Conservation (phyloP, 2,888 invertebrate genomes). For the Macrophya alboannulata region DNA sequence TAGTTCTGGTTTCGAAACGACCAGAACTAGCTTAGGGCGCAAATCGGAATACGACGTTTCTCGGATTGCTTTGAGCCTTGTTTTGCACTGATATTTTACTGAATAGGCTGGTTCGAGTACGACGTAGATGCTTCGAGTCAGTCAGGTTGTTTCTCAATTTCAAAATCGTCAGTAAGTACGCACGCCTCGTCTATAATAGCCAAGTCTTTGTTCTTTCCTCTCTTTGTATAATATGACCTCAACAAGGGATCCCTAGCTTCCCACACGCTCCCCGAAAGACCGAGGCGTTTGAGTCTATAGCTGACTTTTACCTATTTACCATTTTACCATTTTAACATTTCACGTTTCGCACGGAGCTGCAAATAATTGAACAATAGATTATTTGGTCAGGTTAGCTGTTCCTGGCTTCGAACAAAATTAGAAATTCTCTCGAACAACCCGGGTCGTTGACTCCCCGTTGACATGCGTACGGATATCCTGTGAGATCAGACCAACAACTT, state of each 20-base stretch:
- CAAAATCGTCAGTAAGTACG: slow-evolving; percentile 3
- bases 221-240: not conserved
- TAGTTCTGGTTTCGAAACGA: slow-evolving; percentile 29
- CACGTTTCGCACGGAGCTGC: slow-evolving; percentile 13
- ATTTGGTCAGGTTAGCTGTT: slow-evolving; percentile 1
- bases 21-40: not conserved
- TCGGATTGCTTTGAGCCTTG: slow-evolving; percentile 1
- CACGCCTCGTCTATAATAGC: not conserved
- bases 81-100: not conserved
- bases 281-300: not conserved
- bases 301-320: slow-evolving; percentile 36
- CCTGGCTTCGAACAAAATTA: not conserved
- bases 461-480: slow-evolving; percentile 43
- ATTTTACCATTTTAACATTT: slow-evolving; percentile 38
- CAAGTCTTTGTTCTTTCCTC: slow-evolving; percentile 31
- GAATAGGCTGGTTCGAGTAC: not conserved
- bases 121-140: not conserved
- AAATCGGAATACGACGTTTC: slow-evolving; percentile 28
- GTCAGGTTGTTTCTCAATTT: slow-evolving; percentile 18
- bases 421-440: slow-evolving; percentile 20
- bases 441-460: slow-evolving; percentile 27
- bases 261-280: slow-evolving; percentile 48
- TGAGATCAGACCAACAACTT: slow-evolving; percentile 33
- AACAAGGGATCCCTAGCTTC: slow-evolving; percentile 32
- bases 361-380: slow-evolving; percentile 24